These are phyloP conservation scores for Catocala fraxini DNA, from an alignment of 2,888 invertebrate species.

Conservation along the genomic window DNA sequence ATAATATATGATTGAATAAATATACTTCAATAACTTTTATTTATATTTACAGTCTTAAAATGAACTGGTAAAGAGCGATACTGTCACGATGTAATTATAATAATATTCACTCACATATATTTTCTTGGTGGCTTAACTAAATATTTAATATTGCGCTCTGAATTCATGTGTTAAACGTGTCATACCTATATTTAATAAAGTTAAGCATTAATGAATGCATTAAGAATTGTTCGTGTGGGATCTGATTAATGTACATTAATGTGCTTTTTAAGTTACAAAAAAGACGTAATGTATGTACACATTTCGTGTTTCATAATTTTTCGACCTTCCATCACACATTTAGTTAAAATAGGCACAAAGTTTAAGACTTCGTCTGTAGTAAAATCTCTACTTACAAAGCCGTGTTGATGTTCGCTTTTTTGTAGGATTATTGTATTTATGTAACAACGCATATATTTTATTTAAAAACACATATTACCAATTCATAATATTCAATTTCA, in stretches of 20 bases:
- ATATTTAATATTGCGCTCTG: too few species aligned
- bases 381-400: neutral
- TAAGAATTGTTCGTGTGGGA: too few species aligned
- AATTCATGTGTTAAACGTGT: too few species aligned
- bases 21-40: neutral
- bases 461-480: slow-evolving; percentile 12
- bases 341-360: neutral
- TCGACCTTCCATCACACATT: neutral
- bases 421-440: neutral
- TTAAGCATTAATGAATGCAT: neutral
- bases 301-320: too few species aligned
- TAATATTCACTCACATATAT: too few species aligned
- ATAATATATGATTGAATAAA: slow-evolving; percentile 5
- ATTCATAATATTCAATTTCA: slow-evolving; percentile 15
- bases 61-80: too few species aligned
- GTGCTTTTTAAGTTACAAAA: too few species aligned
- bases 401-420: neutral
- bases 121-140: too few species aligned
- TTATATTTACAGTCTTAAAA: slow-evolving; percentile 3
- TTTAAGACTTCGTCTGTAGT: neutral
- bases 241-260: slow-evolving; percentile 1
- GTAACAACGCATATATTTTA: neutral
- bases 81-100: too few species aligned
- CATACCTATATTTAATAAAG: too few species aligned
- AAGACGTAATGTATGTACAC: too few species aligned